phyloP scores from a whole-genome alignment of 2,888 invertebrate genomes.

The Parnassius smintheus region DNA sequence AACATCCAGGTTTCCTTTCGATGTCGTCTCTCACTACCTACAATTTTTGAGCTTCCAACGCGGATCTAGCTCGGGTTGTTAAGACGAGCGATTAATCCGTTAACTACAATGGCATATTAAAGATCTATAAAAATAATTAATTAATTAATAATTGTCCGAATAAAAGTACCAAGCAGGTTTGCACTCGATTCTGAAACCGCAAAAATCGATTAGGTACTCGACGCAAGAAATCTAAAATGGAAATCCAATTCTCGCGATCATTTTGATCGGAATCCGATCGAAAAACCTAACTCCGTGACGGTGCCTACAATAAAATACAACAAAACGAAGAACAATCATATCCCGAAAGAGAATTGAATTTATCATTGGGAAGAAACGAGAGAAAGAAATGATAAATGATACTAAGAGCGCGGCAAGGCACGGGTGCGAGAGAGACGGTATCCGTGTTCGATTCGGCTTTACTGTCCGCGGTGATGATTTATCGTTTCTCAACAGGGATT shows the following conservation, averaged over 20 bases:
- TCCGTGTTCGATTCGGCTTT: slow-evolving; percentile 60
- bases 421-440: slow-evolving; percentile 64
- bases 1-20: too few species aligned
- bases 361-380: slow-evolving; percentile 77
- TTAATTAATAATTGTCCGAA: slow-evolving; percentile 8
- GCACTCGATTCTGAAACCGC: slow-evolving; percentile 25
- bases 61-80: too few species aligned
- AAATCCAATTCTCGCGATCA: slow-evolving; percentile 79
- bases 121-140: slow-evolving; percentile 12
- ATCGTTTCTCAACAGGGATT: slow-evolving; percentile 80
- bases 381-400: slow-evolving; percentile 79
- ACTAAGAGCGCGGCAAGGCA: slow-evolving; percentile 46
- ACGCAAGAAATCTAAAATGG: slow-evolving; percentile 70
- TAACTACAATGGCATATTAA: not conserved
- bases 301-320: slow-evolving; percentile 76
- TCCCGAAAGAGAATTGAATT: slow-evolving; percentile 80
- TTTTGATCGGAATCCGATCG: slow-evolving; percentile 75
- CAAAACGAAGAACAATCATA: slow-evolving; percentile 80
- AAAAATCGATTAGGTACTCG: slow-evolving; percentile 72
- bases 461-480: slow-evolving; percentile 76
- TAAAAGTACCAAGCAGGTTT: slow-evolving; percentile 7
- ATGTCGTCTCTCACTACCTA: too few species aligned
- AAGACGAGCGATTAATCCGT: too few species aligned
- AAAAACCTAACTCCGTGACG: slow-evolving; percentile 77
- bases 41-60: too few species aligned